Conservation (phyloP, 2,113 vertebrate genomes). For the human (Homo sapiens) region DNA sequence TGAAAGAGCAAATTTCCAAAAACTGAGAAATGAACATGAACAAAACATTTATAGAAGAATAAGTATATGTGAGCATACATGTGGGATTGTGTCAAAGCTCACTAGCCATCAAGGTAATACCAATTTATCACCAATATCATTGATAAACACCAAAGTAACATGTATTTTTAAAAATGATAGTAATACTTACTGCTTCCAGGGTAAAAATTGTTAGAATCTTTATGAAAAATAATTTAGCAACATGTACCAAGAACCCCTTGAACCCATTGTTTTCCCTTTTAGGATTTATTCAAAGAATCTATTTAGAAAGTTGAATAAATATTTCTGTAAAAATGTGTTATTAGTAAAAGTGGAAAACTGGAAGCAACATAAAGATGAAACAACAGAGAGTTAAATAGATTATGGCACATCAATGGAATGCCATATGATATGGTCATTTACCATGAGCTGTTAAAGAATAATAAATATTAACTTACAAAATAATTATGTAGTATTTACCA, state of each 20-base stretch:
- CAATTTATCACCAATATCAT: background rate
- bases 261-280: background rate
- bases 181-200: background rate
- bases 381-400: background rate
- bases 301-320: background rate
- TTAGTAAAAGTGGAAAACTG: background rate
- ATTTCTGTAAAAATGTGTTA: constrained; percentile 33
- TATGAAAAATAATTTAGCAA: constrained; percentile 5
- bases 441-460: background rate
- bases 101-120: background rate
- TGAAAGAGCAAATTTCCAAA: background rate
- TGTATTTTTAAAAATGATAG: background rate
- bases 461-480: background rate
- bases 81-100: background rate
- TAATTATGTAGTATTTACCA: background rate
- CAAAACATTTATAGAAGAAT: background rate
- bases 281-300: background rate
- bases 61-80: background rate
- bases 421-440: background rate
- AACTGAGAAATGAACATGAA: background rate
- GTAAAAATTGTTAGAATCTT: background rate
- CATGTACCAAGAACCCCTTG: background rate
- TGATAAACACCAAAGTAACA: background rate
- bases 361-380: constrained; percentile 15
- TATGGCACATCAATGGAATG: background rate